phyloP scores from a whole-genome alignment of 2,113 vertebrate species.

The Ophthalmolycus amberensis region DNA sequence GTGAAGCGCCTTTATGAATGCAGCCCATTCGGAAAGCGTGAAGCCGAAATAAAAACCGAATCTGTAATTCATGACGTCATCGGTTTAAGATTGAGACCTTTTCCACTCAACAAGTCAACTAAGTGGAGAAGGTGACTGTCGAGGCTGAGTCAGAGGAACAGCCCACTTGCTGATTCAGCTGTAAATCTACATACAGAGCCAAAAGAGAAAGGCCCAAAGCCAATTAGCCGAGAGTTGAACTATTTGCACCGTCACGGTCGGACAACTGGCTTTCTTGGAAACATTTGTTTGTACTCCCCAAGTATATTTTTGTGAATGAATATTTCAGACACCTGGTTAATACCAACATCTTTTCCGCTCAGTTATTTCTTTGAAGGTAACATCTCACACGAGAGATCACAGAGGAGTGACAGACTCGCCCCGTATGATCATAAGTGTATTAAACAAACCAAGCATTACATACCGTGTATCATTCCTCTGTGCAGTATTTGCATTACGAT shows the following conservation, averaged over 20 bases:
- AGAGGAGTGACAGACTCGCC: neutral
- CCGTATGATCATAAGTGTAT: too few relatives aligned
- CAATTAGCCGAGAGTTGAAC: conserved; percentile 19
- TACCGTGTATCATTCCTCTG: too few relatives aligned
- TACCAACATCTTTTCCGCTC: neutral
- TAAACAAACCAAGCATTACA: too few relatives aligned
- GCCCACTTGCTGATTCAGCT: conserved; percentile 51
- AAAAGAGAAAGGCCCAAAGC: conserved; percentile 30
- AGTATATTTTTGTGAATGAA: neutral
- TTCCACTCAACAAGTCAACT: neutral
- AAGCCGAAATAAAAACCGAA: neutral
- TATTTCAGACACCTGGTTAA: neutral
- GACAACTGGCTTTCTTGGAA: neutral
- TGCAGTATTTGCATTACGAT: too few relatives aligned
- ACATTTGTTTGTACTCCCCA: neutral
- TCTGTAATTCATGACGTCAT: neutral
- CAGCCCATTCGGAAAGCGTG: neutral
- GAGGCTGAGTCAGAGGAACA: conserved; percentile 12
- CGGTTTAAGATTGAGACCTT: neutral
- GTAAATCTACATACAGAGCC: conserved; percentile 24
- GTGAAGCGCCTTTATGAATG: too few relatives aligned
- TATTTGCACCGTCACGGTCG: conserved; percentile 27
- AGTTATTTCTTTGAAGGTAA: neutral
- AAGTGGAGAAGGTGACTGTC: conserved; percentile 1
- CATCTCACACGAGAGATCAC: neutral